Evolutionary conservation across 2,888 invertebrate genomes (phyloP).

Genomic region (Volucella inanis): DNA sequence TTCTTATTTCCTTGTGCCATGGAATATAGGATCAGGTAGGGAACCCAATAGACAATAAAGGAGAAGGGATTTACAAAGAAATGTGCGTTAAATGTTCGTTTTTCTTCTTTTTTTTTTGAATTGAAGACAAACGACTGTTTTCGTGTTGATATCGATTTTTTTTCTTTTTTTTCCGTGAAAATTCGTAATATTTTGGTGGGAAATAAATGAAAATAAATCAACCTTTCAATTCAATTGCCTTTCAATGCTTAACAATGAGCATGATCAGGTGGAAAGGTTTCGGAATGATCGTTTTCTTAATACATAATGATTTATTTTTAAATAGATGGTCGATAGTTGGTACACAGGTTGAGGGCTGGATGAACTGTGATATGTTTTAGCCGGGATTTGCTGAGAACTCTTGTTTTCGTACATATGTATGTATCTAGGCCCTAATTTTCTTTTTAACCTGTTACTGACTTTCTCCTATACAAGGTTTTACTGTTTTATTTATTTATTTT

Average conservation of each 20-base stretch:
- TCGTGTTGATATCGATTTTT: too few species aligned
- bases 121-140: conserved; percentile 8
- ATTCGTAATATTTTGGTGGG: conserved; percentile 29
- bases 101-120: not conserved
- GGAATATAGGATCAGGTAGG: conserved; percentile 56
- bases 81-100: conserved; percentile 36
- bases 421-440: too few species aligned
- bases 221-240: conserved; percentile 11
- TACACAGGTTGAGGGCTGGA: too few species aligned
- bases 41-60: conserved; percentile 12
- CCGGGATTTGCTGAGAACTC: too few species aligned
- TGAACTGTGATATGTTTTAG: too few species aligned
- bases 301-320: too few species aligned
- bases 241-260: not conserved
- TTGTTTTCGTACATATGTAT: too few species aligned
- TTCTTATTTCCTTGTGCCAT: conserved; percentile 6
- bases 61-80: conserved; percentile 31
- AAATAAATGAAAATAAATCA: conserved; percentile 60
- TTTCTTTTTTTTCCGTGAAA: not conserved
- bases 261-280: not conserved
- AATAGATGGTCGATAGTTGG: too few species aligned
- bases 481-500: too few species aligned
- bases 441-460: too few species aligned
- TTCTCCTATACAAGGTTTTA: too few species aligned
- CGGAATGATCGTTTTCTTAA: too few species aligned